Evolutionary conservation across 1,140 invertebrate species (phyloP).

Genomic region (Danaus plexippus): DNA sequence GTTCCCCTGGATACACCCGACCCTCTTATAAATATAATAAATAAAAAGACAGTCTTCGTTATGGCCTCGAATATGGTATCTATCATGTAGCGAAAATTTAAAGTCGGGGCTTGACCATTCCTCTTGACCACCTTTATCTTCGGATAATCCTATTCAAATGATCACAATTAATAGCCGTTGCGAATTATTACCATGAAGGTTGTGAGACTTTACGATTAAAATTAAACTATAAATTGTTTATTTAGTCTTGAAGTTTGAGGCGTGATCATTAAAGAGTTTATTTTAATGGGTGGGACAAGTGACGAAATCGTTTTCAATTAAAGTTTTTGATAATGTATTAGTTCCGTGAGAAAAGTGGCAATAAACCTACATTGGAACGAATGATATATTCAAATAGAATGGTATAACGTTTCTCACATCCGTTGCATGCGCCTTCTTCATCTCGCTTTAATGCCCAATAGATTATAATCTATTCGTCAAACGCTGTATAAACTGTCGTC

Average conservation of each 20-base stretch:
- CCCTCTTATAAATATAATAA: constrained; percentile 58
- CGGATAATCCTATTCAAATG: constrained; percentile 45
- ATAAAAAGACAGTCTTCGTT: constrained; percentile 63
- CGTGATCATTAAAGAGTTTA: constrained; percentile 23
- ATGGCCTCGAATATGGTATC: constrained; percentile 44
- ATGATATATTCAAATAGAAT: constrained; percentile 70
- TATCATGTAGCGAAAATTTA: constrained; percentile 52
- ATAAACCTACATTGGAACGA: constrained; percentile 69
- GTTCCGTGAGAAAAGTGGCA: constrained; percentile 70
- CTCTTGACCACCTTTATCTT: constrained; percentile 57
- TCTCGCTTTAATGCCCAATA: constrained; percentile 53
- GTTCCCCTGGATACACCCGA: constrained; percentile 51
- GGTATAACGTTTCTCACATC: constrained; percentile 63
- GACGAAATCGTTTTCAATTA: constrained; percentile 65
- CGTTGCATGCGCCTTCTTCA: constrained; percentile 60
- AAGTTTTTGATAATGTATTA: constrained; percentile 65
- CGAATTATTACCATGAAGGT: constrained; percentile 36
- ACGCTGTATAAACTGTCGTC: constrained; percentile 63
- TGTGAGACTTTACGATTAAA: too few relatives aligned
- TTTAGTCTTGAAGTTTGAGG: too few relatives aligned
- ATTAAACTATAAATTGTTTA: too few relatives aligned
- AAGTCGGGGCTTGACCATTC: constrained; percentile 63
- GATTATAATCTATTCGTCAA: constrained; percentile 67
- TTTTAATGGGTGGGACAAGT: constrained; percentile 53
- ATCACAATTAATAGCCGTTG: constrained; percentile 33